phyloP scores from a whole-genome alignment of 1,140 invertebrate species.

The Cylas formicarius region DNA sequence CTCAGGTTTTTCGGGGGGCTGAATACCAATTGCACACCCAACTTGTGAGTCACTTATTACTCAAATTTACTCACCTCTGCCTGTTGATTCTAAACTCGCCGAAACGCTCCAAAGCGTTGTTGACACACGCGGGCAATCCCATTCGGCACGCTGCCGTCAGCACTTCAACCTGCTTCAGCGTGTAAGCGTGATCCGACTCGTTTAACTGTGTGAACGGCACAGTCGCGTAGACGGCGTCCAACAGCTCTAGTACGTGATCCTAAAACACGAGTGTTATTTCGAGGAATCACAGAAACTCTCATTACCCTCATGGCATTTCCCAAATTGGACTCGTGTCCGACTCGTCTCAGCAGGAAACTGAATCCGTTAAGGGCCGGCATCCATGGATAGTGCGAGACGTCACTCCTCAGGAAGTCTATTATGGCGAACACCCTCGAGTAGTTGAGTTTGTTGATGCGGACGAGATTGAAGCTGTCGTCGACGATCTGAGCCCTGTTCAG shows the following conservation, averaged over 20 bases:
- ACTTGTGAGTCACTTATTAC: too few relatives aligned
- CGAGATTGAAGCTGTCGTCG: slow-evolving; percentile 66
- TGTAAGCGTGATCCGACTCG: slow-evolving; percentile 36
- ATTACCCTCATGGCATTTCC: slow-evolving; percentile 14
- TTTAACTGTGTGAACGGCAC: slow-evolving; percentile 19
- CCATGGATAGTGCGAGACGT: slow-evolving; percentile 60
- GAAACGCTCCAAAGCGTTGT: slow-evolving; percentile 34
- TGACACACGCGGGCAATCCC: slow-evolving; percentile 44
- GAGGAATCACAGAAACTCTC: background rate
- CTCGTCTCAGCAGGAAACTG: slow-evolving; percentile 41
- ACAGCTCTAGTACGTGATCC: slow-evolving; percentile 10
- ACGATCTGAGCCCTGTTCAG: slow-evolving; percentile 72
- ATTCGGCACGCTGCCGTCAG: slow-evolving; percentile 48
- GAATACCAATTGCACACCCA: too few relatives aligned
- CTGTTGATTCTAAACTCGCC: slow-evolving; percentile 14
- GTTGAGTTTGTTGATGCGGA: slow-evolving; percentile 42
- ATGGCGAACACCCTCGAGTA: slow-evolving; percentile 49
- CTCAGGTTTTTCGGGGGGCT: slow-evolving; percentile 50
- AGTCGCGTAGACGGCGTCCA: slow-evolving; percentile 14
- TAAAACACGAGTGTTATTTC: slow-evolving; percentile 9
- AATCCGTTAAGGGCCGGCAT: slow-evolving; percentile 51
- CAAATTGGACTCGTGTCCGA: slow-evolving; percentile 9
- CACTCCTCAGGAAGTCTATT: slow-evolving; percentile 51
- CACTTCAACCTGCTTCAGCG: slow-evolving; percentile 41
- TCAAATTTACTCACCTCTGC: slow-evolving; percentile 22